Base-by-base conservation (phyloP, 2,113 vertebrate genomes). In the Neoarius graeffei region DNA sequence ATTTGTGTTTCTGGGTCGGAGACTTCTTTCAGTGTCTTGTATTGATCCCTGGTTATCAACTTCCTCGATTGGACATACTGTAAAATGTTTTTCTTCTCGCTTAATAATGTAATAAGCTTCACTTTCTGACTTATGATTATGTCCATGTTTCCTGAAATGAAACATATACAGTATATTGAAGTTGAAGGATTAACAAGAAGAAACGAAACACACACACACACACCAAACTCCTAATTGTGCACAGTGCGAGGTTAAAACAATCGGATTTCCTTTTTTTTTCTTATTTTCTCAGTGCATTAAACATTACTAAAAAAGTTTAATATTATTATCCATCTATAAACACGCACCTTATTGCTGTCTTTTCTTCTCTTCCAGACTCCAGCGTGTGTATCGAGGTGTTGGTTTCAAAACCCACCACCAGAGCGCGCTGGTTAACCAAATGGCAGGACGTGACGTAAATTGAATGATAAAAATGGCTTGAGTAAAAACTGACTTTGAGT, bases 51-150 rank as follows among this genome's bases (percentile, higher is more conserved):
- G 48, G 83, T 90, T 42, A 93, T 69, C n/a, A 92, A 11, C 1
- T 0, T 0, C 2, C 57, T 4, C 0, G 79, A n/a, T 6, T 92
- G 87, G 7, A 89, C 87, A 14, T 85, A 23, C 56, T 91, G 91
- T 35, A 92, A 52, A 60, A 90, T 86, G 23, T 23, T 11, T 4
- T 8, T 4, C 25, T 91, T 88, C 20, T 1, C 23, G 2, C 48
- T n/a, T 7, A 93, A 77, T 79, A 87, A 91, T 5, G 56, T 11
- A 30, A 88, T 66, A 20, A 93, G 89, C 0, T 89, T 30, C 11
- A 60, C 11, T 59, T 92, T 92, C 7, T 87, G 85, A 3, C 0
- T 4, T 30, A 3, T 54, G 4, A 90, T 27, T 5, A 79, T 52
- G 3, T 82, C 27, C 42, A 86, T 86, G 30, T 15, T 27, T 35